Evolutionary conservation across 1,140 invertebrate genomes (phyloP).

Genomic region (Drosophila sulfurigaster): DNA sequence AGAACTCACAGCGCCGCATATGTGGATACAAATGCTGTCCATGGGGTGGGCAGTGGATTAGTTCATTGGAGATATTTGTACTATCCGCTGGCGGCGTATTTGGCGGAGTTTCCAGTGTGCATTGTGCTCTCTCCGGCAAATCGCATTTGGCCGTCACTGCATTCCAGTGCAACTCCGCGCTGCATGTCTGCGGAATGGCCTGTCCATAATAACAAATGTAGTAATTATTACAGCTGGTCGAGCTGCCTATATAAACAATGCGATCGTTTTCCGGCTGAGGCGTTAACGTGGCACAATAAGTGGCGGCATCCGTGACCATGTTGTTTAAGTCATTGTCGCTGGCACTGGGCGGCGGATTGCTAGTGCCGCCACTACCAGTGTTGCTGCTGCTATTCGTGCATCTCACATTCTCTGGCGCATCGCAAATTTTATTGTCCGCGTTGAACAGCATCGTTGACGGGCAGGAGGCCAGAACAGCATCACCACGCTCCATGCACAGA

Average conservation of each 20-base stretch:
- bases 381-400: slow-evolving; percentile 55
- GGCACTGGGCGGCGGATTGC: not conserved
- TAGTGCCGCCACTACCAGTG: not conserved
- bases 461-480: slow-evolving; percentile 71
- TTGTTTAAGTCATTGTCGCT: slow-evolving; percentile 45
- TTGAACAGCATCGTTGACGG: slow-evolving; percentile 78
- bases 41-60: slow-evolving; percentile 72
- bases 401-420: slow-evolving; percentile 62
- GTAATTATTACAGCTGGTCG: slow-evolving; percentile 64
- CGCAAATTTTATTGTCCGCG: slow-evolving; percentile 67
- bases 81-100: not conserved
- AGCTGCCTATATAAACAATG: slow-evolving; percentile 74
- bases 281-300: slow-evolving; percentile 56
- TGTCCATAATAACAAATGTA: slow-evolving; percentile 82
- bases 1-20: slow-evolving; percentile 77
- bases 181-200: slow-evolving; percentile 74
- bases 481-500: slow-evolving; percentile 72
- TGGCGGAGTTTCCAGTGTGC: slow-evolving; percentile 42
- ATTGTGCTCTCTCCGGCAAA: slow-evolving; percentile 66
- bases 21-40: slow-evolving; percentile 78
- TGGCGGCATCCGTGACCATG: slow-evolving; percentile 59
- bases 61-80: slow-evolving; percentile 36
- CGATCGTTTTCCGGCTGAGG: slow-evolving; percentile 52
- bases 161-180: slow-evolving; percentile 76
- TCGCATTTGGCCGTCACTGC: slow-evolving; percentile 74